phyloP scores from a whole-genome alignment of 2,797 vertebrate species.

The Aselliscus stoliczkanus region DNA sequence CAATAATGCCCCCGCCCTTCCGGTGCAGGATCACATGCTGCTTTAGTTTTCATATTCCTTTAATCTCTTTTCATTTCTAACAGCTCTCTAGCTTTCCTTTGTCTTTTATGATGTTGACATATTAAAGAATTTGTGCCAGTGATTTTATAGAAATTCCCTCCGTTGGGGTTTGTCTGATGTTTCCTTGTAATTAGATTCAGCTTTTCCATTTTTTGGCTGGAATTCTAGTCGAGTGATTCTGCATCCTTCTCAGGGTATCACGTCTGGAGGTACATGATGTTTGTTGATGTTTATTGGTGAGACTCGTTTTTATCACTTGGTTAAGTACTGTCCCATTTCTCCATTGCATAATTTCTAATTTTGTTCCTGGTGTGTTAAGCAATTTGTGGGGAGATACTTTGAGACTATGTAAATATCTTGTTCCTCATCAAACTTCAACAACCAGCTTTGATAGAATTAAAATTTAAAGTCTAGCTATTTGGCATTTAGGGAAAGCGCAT shows the following conservation, averaged over 20 bases:
- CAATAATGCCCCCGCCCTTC: neutral
- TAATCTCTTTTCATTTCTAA: slow-evolving; percentile 12
- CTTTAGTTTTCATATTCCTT: neutral
- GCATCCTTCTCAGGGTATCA: neutral
- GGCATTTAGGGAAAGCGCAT: neutral
- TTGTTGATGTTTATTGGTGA: neutral
- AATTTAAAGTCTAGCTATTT: neutral
- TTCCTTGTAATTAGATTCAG: slow-evolving; percentile 15
- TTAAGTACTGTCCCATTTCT: neutral
- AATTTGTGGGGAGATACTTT: neutral
- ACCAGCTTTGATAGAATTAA: neutral
- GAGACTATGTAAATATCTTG: neutral
- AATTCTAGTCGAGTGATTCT: neutral
- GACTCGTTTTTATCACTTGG: neutral
- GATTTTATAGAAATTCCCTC: slow-evolving; percentile 1
- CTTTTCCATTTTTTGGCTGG: neutral
- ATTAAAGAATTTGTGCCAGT: slow-evolving; percentile 7
- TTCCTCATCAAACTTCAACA: neutral
- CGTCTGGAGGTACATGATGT: neutral
- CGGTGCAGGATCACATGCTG: neutral
- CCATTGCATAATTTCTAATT: neutral
- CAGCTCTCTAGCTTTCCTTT: neutral
- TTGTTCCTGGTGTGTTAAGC: neutral
- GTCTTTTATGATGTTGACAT: slow-evolving; percentile 5
- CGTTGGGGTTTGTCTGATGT: neutral